Base-by-base conservation (phyloP, 2,113 vertebrate species). In the Macrotis lagotis region DNA sequence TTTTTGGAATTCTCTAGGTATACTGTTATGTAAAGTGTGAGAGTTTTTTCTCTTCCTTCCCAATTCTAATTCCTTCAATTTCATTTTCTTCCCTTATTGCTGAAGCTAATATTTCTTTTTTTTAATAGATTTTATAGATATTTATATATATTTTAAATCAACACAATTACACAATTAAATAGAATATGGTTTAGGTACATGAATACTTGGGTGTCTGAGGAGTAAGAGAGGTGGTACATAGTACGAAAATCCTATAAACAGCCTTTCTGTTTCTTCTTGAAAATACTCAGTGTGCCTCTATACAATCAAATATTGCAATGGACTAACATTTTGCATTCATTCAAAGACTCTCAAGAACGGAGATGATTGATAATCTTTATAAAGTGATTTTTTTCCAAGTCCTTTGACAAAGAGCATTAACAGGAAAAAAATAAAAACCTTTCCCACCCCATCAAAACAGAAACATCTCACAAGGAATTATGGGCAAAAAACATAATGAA, bases 121-220 rank as follows among this genome's bases (percentile, higher is more conserved):
- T n/a, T n/a, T n/a, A n/a, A n/a, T n/a, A n/a, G n/a, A n/a, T n/a
- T n/a, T n/a, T n/a, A n/a, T n/a, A n/a, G n/a, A n/a, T n/a, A n/a
- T n/a, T n/a, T n/a, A n/a, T n/a, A n/a, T n/a, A n/a, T n/a, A 99
- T 99, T 99, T 99, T 99, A 99, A 99, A 99, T 99, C 99, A 99
- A 99, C n/a, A n/a, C n/a, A n/a, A n/a, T n/a, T n/a, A 99, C 99
- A 99, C 99, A 99, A 99, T 99, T 99, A 99, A 99, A 99, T 99
- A 99, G 98, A 99, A 99, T 99, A 99, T 99, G 99, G 98, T 99
- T 99, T 99, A 99, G 98, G 99, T 99, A 99, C 99, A 99, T 99
- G 98, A 99, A 99, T 98, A 99, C 98, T 98, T 98, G 95, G 96
- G 97, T 97, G 98, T 99, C 98, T 99, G 98, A 99, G 99, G 97